Conservation (phyloP, 2,888 invertebrate species). For the Philaethria dido region DNA sequence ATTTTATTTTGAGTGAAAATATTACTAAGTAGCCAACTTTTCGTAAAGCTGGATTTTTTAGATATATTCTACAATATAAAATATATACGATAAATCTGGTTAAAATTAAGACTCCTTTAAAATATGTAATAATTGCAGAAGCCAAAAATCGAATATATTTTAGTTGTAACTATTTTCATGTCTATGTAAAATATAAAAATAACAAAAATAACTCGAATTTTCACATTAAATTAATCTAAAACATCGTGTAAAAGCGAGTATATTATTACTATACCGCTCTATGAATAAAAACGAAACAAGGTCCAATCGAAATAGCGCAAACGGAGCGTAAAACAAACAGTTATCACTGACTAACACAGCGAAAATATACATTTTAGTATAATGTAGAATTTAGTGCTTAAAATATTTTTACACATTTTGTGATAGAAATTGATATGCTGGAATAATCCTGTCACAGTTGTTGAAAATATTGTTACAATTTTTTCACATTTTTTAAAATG, state of each 20-base stretch:
- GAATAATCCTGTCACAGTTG: neutral
- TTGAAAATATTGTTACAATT: neutral
- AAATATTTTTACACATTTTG: neutral
- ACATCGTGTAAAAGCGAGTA: neutral
- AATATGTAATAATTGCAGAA: too few species aligned
- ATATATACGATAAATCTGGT: too few species aligned
- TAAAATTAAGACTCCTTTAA: too few species aligned
- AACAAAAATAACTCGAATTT: neutral
- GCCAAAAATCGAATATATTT: too few species aligned
- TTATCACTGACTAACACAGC: slow-evolving; percentile 34
- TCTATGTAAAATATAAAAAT: too few species aligned
- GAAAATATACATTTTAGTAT: slow-evolving; percentile 23
- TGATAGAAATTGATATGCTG: neutral
- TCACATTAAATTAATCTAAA: neutral
- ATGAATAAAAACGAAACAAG: slow-evolving; percentile 33
- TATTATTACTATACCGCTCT: neutral
- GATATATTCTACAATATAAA: too few species aligned
- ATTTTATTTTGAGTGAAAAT: too few species aligned
- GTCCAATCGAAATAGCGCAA: slow-evolving; percentile 40
- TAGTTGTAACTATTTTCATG: too few species aligned
- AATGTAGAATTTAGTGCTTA: slow-evolving; percentile 1
- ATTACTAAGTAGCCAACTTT: too few species aligned
- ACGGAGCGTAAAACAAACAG: slow-evolving; percentile 49
- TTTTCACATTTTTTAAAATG: too few species aligned
- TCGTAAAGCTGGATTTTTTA: too few species aligned